phyloP scores from a whole-genome alignment of 2,888 invertebrate species.

The Hemistola chrysoprasaria region DNA sequence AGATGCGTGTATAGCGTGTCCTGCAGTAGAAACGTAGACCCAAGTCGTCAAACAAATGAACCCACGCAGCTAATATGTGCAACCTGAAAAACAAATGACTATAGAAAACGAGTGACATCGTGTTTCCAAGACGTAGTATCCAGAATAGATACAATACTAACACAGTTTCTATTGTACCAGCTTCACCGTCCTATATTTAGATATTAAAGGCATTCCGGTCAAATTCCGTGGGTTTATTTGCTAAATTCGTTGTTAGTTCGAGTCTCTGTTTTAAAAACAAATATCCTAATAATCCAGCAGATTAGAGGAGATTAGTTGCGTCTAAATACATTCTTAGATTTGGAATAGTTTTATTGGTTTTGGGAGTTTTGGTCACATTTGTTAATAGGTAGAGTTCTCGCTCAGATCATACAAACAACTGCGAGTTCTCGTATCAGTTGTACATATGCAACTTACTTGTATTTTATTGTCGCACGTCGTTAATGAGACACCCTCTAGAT shows the following conservation, averaged over 20 bases:
- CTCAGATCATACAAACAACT: too few species aligned
- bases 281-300: constrained; percentile 10
- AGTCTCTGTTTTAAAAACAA: constrained; percentile 22
- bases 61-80: too few species aligned
- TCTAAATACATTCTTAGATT: constrained; percentile 14
- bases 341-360: constrained; percentile 9
- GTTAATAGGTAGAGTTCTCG: background rate
- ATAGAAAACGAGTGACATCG: too few species aligned
- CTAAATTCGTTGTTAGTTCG: constrained; percentile 22
- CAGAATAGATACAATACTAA: background rate
- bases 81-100: too few species aligned
- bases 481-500: too few species aligned
- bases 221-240: constrained; percentile 12
- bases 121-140: background rate
- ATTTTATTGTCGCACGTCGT: too few species aligned
- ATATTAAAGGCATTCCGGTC: constrained; percentile 13
- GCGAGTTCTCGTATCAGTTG: too few species aligned
- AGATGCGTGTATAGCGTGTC: too few species aligned
- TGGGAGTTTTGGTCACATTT: constrained; percentile 1
- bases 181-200: constrained; percentile 11
- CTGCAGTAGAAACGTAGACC: too few species aligned
- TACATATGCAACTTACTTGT: too few species aligned
- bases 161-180: background rate
- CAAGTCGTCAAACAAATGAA: too few species aligned
- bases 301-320: constrained; percentile 11